Percentiles rank a stretch among this genome's conserved stretches.
phyloP scores from a whole-genome alignment of 2,888 invertebrate genomes.

The Ochropleura leucogaster region DNA sequence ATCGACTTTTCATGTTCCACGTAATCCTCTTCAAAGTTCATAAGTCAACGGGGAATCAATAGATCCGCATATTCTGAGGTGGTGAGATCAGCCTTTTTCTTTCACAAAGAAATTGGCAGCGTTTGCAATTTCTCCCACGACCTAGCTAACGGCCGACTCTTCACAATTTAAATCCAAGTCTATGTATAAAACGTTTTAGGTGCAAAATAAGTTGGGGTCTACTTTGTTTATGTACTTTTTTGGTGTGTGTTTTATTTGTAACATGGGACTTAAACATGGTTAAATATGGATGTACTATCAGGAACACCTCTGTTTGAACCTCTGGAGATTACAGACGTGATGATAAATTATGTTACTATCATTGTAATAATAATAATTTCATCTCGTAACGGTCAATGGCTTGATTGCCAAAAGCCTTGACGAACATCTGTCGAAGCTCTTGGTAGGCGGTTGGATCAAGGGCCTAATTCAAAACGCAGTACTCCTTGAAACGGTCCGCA shows the following conservation, averaged over 20 bases:
- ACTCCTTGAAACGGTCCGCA: too few species aligned
- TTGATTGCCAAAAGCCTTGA: too few species aligned
- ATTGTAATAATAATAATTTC: too few species aligned
- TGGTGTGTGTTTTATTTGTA: neutral
- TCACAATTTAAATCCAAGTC: slow-evolving; percentile 69
- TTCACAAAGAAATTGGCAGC: slow-evolving; percentile 70
- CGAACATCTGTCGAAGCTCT: too few species aligned
- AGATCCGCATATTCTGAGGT: slow-evolving; percentile 67
- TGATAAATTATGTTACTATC: too few species aligned
- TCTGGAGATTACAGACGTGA: too few species aligned
- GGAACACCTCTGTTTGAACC: too few species aligned
- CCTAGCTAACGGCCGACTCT: slow-evolving; percentile 69
- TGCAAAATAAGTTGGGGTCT: slow-evolving; percentile 41
- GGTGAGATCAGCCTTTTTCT: slow-evolving; percentile 68
- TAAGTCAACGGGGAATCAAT: slow-evolving; percentile 67
- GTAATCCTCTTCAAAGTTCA: slow-evolving; percentile 60
- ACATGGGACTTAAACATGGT: neutral
- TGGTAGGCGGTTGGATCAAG: too few species aligned
- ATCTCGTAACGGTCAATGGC: too few species aligned
- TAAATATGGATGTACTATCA: too few species aligned
- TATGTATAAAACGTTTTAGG: slow-evolving; percentile 48
- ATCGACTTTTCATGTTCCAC: slow-evolving; percentile 59
- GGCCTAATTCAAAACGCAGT: too few species aligned
- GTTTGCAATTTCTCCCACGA: slow-evolving; percentile 74
- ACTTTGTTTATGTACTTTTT: slow-evolving; percentile 19